phyloP scores from a whole-genome alignment of 2,113 vertebrate genomes.

The Channa maculata region DNA sequence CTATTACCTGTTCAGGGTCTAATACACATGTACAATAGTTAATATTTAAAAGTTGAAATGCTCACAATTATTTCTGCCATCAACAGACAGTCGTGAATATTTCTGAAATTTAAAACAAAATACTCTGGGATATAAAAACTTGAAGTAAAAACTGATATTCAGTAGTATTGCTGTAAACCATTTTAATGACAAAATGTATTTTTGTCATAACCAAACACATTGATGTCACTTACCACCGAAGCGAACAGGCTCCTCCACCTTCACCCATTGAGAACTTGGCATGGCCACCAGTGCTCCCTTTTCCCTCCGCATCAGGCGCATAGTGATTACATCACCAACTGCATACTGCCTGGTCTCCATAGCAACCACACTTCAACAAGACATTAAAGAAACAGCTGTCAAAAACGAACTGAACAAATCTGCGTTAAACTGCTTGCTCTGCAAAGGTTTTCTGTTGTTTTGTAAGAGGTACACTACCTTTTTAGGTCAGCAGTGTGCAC shows the following conservation, averaged over 20 bases:
- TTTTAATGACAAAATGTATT: neutral
- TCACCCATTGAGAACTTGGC: slow-evolving; percentile 94
- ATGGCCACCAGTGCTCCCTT: slow-evolving; percentile 94
- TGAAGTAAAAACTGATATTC: neutral
- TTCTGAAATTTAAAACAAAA: neutral
- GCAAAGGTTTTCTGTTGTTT: no score
- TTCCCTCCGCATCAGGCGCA: slow-evolving; percentile 96
- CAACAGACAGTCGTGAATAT: neutral
- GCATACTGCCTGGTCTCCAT: slow-evolving; percentile 94
- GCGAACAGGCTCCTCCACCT: slow-evolving; percentile 92
- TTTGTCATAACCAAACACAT: neutral
- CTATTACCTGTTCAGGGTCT: no score
- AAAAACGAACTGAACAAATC: neutral
- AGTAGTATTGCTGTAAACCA: neutral
- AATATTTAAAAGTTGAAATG: neutral
- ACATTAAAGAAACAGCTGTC: neutral
- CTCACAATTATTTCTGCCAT: neutral
- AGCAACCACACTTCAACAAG: slow-evolving; percentile 89
- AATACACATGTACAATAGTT: no score
- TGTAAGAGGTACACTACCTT: slow-evolving; percentile 82
- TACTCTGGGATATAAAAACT: neutral
- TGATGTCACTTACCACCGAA: slow-evolving; percentile 85
- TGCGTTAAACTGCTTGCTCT: no score
- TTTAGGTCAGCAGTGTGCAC: slow-evolving; percentile 94
- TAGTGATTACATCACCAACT: slow-evolving; percentile 92